These are phyloP conservation scores for Eremophila alpestris DNA, from an alignment of 2,797 vertebrate species.

Conservation along the genomic window DNA sequence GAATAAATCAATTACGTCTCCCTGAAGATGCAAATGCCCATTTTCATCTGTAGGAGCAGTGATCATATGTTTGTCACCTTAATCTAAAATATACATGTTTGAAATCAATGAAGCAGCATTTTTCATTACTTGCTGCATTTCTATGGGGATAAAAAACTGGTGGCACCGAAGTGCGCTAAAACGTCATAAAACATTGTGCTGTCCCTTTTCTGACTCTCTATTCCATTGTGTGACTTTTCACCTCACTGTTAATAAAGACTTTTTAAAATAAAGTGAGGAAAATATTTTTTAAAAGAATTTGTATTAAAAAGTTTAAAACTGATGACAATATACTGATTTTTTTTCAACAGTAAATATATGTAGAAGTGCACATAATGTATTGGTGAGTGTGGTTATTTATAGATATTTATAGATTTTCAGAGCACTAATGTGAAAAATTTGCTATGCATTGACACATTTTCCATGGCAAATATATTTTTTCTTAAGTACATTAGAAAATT, in stretches of 20 bases:
- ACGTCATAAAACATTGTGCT: background rate
- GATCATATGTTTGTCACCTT: background rate
- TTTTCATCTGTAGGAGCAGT: background rate
- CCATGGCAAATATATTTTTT: background rate
- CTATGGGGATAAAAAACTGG: background rate
- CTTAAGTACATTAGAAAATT: background rate
- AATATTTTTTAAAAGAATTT: slow-evolving; percentile 69
- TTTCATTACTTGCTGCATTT: background rate
- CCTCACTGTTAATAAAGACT: slow-evolving; percentile 69
- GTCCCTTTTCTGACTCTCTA: slow-evolving; percentile 13
- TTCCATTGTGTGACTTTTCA: slow-evolving; percentile 52
- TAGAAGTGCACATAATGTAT: slow-evolving; percentile 34
- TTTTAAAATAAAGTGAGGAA: slow-evolving; percentile 74
- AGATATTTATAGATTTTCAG: background rate
- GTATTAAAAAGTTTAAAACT: slow-evolving; percentile 54
- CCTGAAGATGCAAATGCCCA: background rate
- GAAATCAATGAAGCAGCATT: background rate
- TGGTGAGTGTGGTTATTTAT: slow-evolving; percentile 59
- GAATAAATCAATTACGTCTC: background rate
- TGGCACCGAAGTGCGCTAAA: background rate
- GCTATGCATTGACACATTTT: background rate
- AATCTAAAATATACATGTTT: background rate
- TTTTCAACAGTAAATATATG: slow-evolving; percentile 52
- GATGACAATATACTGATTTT: slow-evolving; percentile 33
- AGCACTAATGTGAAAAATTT: background rate